Evolutionary conservation across 2,888 invertebrate genomes (phyloP).

Genomic region (Cremastinae sp.): DNA sequence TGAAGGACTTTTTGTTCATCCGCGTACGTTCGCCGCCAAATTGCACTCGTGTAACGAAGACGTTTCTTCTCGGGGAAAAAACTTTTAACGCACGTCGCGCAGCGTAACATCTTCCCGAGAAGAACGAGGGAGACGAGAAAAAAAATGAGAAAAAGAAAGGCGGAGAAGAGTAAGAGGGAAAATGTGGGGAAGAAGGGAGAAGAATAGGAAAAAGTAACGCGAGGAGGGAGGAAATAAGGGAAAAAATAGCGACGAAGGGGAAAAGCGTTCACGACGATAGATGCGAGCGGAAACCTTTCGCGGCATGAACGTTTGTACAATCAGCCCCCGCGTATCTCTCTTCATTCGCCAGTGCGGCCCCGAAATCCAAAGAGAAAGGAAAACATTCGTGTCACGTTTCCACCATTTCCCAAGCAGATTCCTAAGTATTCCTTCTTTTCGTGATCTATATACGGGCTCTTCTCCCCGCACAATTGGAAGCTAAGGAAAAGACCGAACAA

Average conservation of each 20-base stretch:
- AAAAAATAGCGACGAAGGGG: too few relatives aligned
- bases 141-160: too few relatives aligned
- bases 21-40: conserved; percentile 17
- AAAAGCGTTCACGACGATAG: conserved; percentile 11
- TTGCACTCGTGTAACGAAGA: not conserved
- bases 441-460: conserved; percentile 42
- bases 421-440: conserved; percentile 43
- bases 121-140: conserved; percentile 1
- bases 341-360: conserved; percentile 37
- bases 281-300: conserved; percentile 22
- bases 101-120: not conserved
- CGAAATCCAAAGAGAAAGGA: conserved; percentile 39
- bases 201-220: too few relatives aligned
- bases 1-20: not conserved
- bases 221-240: too few relatives aligned
- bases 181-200: too few relatives aligned
- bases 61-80: not conserved
- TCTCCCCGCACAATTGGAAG: too few relatives aligned
- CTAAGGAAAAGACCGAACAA: conserved; percentile 34
- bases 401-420: conserved; percentile 56
- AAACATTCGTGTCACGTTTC: conserved; percentile 56
- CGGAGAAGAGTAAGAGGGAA: too few relatives aligned
- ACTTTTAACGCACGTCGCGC: not conserved
- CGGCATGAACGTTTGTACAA: conserved; percentile 51
- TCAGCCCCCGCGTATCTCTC: conserved; percentile 44